A percentile compares a stretch with the other conserved stretches of the same genome.
phyloP scores from a whole-genome alignment of 30 jellyfish, hydroid and myxozoan species.

The Calvadosia cruxmelitensis region DNA sequence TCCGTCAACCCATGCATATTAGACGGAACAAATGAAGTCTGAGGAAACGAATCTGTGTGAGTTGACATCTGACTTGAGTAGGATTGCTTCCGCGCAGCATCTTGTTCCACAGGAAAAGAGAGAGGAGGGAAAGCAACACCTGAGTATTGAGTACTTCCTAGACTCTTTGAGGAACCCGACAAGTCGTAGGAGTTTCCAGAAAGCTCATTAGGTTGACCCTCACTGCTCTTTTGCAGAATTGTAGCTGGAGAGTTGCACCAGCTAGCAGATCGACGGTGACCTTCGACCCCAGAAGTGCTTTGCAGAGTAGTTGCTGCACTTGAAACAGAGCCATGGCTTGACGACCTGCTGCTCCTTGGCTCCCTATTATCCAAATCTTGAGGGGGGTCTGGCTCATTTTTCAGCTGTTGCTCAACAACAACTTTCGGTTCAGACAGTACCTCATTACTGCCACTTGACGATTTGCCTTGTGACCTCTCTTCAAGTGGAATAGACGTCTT shows the following conservation, averaged over 20 bases:
- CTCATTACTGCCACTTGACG: background rate
- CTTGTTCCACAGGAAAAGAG: background rate
- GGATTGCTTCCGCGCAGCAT: background rate
- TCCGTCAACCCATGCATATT: background rate
- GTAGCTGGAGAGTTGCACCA: background rate
- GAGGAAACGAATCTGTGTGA: background rate
- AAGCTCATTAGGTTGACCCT: background rate
- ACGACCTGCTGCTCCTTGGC: background rate
- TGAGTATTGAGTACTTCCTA: too few relatives aligned
- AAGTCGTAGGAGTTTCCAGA: background rate
- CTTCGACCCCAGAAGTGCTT: background rate
- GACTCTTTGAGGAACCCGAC: background rate
- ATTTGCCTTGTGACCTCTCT: background rate
- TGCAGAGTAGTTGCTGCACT: background rate
- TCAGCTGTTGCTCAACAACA: background rate
- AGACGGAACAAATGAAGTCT: background rate
- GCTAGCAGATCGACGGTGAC: background rate
- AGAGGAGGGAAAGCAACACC: background rate
- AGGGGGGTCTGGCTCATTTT: too few relatives aligned
- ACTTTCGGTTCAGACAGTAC: background rate
- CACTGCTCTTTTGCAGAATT: background rate
- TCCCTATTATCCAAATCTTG: background rate
- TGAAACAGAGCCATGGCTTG: background rate
- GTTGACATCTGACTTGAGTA: background rate
- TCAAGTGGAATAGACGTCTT: background rate